Evolutionary conservation across 2,797 vertebrate species (phyloP), one percentile per base, ranked within the genome.

Genomic region (Agapornis canus): DNA sequence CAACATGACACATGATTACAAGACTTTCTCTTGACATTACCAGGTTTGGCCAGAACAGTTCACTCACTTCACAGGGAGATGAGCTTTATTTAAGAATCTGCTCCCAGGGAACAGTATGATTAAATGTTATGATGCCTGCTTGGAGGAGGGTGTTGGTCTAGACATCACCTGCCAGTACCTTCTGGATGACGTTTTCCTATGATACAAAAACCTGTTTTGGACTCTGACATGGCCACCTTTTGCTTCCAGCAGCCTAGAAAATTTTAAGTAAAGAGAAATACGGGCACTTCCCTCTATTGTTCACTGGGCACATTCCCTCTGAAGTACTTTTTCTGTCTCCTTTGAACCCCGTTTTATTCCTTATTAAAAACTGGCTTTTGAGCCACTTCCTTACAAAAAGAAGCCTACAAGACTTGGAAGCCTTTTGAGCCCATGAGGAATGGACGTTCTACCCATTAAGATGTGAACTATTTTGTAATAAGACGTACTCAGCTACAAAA

Each of bases 1-100:
- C 37, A 40, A 42, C 0, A 72, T 32, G 61, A 15, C 31, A 26
- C 0, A 0, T 19, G 22, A 52, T 8, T 42, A 63, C 22, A 51
- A 57, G 54, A 37, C 29, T 37, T 48, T 31, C 29, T 66, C 40
- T 23, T 29, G 69, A 52, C 0, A 0, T 27, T 17, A 39, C 20
- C 45, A 54, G 63, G 70, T 51, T 48, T 48, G 39, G 63, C 63
- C 45, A 80, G 49, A 75, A 79, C 35, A 59, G 20, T 40, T 49
- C 47, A 27, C n/a, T 56, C 52, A 23, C 25, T 45, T 21, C 37
- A 20, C 43, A 69, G 12, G 69, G 23, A 45, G 8, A 81, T 19
- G 32, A 57, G 14, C 59, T 71, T 49, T 43, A 14, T 47, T 80
- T 32, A 56, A 72, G 37, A 32, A 70, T 23, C 31, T 54, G n/a